Percentiles rank a stretch among this genome's conserved stretches.
phyloP scores from a whole-genome alignment of 1,140 invertebrate species.

The Ceratosolen fusciceps region DNA sequence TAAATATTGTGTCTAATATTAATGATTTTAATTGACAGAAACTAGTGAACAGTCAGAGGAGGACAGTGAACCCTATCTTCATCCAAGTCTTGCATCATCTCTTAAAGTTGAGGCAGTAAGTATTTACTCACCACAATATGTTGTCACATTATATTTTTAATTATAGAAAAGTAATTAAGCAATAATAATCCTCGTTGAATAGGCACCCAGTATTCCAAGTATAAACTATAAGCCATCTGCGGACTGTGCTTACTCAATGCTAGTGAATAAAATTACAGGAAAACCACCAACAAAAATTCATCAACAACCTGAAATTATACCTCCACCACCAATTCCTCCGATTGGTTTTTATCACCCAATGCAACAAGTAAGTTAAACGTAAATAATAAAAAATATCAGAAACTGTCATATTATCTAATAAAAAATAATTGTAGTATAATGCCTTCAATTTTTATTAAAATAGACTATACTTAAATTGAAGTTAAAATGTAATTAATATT shows the following conservation, averaged over 20 bases:
- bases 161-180: slow-evolving; percentile 9
- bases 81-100: slow-evolving; percentile 81
- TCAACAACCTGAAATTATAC: slow-evolving; percentile 52
- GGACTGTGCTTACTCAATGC: slow-evolving; percentile 87
- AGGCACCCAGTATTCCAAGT: slow-evolving; percentile 78
- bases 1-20: slow-evolving; percentile 33
- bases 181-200: slow-evolving; percentile 26
- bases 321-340: slow-evolving; percentile 56
- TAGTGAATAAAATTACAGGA: slow-evolving; percentile 87
- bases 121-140: slow-evolving; percentile 50
- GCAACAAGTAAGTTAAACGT: slow-evolving; percentile 41
- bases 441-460: no score
- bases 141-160: slow-evolving; percentile 24
- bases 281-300: slow-evolving; percentile 70
- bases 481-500: not conserved
- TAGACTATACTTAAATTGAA: not conserved
- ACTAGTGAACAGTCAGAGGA: slow-evolving; percentile 73
- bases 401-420: not conserved
- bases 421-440: no score
- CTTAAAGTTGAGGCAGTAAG: slow-evolving; percentile 75
- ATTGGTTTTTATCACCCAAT: slow-evolving; percentile 61
- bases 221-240: slow-evolving; percentile 85
- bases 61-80: slow-evolving; percentile 82
- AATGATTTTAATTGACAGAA: slow-evolving; percentile 63
- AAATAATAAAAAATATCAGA: no score